Evolutionary conservation across 2,113 vertebrate genomes (phyloP), one percentile per base, ranked within the genome.

Genomic region (Pachyramphus minor): DNA sequence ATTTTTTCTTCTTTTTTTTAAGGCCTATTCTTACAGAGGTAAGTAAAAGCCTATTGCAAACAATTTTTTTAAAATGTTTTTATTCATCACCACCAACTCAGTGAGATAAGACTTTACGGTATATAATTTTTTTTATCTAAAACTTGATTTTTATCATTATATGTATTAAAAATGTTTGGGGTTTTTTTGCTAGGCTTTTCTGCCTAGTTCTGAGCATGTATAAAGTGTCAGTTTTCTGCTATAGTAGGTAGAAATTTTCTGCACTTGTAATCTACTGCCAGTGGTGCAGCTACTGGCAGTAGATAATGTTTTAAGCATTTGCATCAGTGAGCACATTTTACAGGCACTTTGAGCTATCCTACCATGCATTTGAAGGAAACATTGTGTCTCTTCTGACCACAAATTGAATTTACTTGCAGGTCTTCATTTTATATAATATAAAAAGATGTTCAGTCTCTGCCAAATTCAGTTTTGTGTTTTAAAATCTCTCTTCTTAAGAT

Each of bases 141-240:
- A 96, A 19, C 42, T 25, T 93, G 37, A 31, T 86, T 93, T 87
- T 74, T 53, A 37, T 35, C 9, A 39, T 71, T 88, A 19, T 84
- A 63, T 87, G 66, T 72, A 45, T 96, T 91, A 78, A 96, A n/a
- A n/a, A n/a, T n/a, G n/a, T n/a, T n/a, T n/a, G n/a, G n/a, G n/a
- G n/a, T n/a, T n/a, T n/a, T 78, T 93, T 81, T 94, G 20, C 25
- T 81, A 60, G 63, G 42, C 58, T 90, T 87, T 95, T 97, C 78
- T 87, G 84, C 74, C 27, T 88, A 58, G 49, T 95, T 60, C 45
- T 89, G 72, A 47, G 47, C n/a, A 50, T 76, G 84, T 75, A 93
- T 90, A 90, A 95, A 94, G 85, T 90, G 76, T 95, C 95, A 52
- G 74, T 97, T 97, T 98, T 97, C 96, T 97, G 93, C 97, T 96